Base-by-base conservation (phyloP, 92 coral and sea anemone species). In the Epizoanthus ramosus region DNA sequence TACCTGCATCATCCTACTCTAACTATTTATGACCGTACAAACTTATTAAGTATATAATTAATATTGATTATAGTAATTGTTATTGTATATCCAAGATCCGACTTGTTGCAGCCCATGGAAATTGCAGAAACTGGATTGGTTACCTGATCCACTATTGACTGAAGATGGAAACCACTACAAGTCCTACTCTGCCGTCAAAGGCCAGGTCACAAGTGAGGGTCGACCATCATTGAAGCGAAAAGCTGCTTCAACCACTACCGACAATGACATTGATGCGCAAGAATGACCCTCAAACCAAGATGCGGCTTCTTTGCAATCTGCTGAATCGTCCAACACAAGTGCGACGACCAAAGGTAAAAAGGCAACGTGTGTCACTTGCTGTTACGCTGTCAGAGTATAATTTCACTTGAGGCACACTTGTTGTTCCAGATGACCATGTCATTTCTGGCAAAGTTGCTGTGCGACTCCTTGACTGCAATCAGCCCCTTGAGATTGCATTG, bases 71-170 rank as follows among this genome's bases (percentile, higher is more conserved):
- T n/a, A n/a, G n/a, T n/a, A n/a, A n/a, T n/a, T n/a, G n/a, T n/a
- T n/a, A n/a, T n/a, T n/a, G 69, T 81, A 82, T 58, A 75, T 80
- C 73, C 45, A 43, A 16, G 47, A 81, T 80, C 61, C 5, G 10
- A n/a, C 15, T 35, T 73, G 86, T 25, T 87, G 79, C 67, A 23
- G 28, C 18, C 82, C 90, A 53, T 2, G 75, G 22, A 7, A 21
- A 31, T 28, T 81, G 18, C 81, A 87, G 64, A 63, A 21, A 16
- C 80, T 87, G 35, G 73, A 74, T 35, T 86, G 86, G 82, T 58
- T 86, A 22, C 89, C 89, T 37, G 86, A 86, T 67, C 86, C 83
- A 80, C 59, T 87, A 18, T 80, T 87, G 33, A 74, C 31, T 61
- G 84, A 33, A 39, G 56, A 23, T 63, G 63, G 59, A 5, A 85